Base-by-base conservation (phyloP, 2,113 vertebrate genomes). In the Bos javanicus region DNA sequence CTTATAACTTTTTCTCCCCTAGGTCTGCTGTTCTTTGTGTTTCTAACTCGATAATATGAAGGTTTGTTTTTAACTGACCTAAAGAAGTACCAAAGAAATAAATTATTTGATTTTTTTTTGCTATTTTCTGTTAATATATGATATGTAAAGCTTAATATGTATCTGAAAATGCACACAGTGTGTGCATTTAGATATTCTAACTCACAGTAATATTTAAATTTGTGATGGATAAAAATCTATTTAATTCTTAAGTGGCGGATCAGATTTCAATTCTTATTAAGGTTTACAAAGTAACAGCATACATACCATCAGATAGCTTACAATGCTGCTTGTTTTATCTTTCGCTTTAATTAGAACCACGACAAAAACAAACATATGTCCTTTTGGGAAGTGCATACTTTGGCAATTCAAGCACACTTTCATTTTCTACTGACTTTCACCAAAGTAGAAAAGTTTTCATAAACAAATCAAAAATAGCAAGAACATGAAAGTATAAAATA, bases 61-160 rank as follows among this genome's bases (percentile, higher is more conserved):
- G n/a, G 86, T 89, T 95, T 54, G 6, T 94, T 91, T 89, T 89
- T 87, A 95, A 85, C 6, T 91, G 71, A 74, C 7, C 50, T 92
- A 54, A 76, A 64, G 54, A 95, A 96, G n/a, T 90, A 50, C 7
- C 6, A 48, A 62, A 90, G 43, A 93, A 64, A 90, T 81, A n/a
- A 64, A 54, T 89, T 91, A 54, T 71, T 60, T 80, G 9, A 88
- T 5, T 11, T 46, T 36, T 39, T 81, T 93, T 83, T 50, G 81
- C 36, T 71, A 1, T 39, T 83, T 95, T 90, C 36, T 95, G 23
- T 84, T 46, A 83, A 3, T 86, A 54, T 2, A 57, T 33, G 81
- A 26, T 71, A 60, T 33, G 7, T 60, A 83, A 85, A 56, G 17
- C n/a, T 33, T 28, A 28, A 36, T 60, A 15, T 96, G 16, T 28